Conservation (phyloP, 2,888 invertebrate species). For the Minunthozetes semirufus region DNA sequence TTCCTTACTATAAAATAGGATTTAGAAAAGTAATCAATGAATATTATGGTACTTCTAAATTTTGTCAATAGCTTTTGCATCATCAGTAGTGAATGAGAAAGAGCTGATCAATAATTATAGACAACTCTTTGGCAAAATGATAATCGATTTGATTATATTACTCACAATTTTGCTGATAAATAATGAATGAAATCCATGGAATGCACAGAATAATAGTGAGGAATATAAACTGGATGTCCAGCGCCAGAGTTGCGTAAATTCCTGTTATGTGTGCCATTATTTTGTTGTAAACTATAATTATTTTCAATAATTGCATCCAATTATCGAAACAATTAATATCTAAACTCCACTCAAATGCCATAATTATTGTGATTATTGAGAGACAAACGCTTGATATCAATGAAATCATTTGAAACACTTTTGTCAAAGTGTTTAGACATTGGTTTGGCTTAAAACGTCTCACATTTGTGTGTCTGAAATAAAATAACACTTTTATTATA, state of each 20-base stretch:
- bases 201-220: background rate
- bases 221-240: background rate
- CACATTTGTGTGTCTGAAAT: background rate
- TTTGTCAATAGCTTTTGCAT: too few species aligned
- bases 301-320: background rate
- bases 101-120: too few species aligned
- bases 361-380: slow-evolving; percentile 1
- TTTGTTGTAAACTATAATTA: slow-evolving; percentile 6
- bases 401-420: background rate
- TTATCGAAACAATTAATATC: background rate
- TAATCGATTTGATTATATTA: background rate
- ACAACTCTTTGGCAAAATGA: too few species aligned
- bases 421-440: background rate
- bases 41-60: too few species aligned
- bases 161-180: slow-evolving; percentile 21
- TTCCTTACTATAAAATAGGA: too few species aligned
- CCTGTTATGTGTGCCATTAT: slow-evolving; percentile 11
- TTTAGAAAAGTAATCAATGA: too few species aligned
- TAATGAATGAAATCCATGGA: slow-evolving; percentile 9
- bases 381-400: background rate
- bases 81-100: too few species aligned
- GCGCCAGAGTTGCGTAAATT: background rate
- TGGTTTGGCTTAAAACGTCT: background rate
- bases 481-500: background rate
- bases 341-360: background rate